These are phyloP conservation scores for Rhincodon typus DNA, from an alignment of 2,797 vertebrate genomes.

Conservation along the genomic window DNA sequence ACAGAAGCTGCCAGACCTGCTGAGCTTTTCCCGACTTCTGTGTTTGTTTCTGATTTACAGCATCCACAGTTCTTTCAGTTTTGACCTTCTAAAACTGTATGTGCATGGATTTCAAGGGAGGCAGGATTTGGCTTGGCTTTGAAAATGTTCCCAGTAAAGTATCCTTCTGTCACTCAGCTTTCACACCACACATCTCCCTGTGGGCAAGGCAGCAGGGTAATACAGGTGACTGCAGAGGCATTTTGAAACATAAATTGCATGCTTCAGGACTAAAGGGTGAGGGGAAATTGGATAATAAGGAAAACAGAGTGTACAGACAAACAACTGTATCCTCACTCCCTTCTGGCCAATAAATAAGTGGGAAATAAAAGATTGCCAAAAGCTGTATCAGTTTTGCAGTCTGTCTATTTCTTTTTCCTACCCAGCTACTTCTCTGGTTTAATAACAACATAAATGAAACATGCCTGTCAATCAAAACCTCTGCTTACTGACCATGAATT, in stretches of 20 bases:
- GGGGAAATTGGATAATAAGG: background rate
- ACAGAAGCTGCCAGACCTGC: no score
- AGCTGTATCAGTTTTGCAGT: background rate
- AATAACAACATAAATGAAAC: background rate
- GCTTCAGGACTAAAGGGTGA: background rate
- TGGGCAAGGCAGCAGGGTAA: background rate
- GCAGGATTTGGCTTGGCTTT: background rate
- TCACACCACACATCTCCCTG: background rate
- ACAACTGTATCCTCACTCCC: background rate
- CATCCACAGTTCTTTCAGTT: no score
- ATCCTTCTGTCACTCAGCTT: background rate
- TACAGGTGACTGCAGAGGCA: background rate
- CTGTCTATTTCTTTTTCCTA: background rate
- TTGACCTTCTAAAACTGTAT: background rate
- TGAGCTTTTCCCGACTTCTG: no score
- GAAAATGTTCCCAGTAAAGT: background rate
- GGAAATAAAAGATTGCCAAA: background rate
- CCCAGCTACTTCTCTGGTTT: background rate
- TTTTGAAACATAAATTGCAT: background rate
- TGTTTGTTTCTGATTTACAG: no score
- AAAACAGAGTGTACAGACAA: background rate
- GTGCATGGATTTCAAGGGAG: background rate
- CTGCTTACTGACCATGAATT: background rate
- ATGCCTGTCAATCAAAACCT: background rate
- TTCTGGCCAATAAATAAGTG: background rate